phyloP scores from a whole-genome alignment of 2,113 vertebrate genomes.

The Pseudorhombus dupliciocellatus region DNA sequence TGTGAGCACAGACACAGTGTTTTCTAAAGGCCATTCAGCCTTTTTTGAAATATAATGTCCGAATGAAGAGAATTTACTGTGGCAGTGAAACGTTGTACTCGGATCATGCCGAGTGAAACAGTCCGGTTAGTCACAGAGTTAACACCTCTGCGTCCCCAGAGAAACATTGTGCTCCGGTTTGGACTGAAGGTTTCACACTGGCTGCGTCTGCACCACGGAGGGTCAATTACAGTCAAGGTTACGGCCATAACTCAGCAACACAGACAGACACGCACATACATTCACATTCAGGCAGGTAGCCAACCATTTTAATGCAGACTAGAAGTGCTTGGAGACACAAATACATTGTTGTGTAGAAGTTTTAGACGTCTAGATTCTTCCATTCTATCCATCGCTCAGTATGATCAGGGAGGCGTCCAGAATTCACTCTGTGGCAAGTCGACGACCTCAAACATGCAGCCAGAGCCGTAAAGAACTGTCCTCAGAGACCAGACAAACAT shows the following conservation, averaged over 20 bases:
- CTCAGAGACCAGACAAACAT: neutral
- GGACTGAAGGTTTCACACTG: conserved; percentile 30
- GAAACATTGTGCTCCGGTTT: conserved; percentile 34
- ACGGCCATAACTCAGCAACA: conserved; percentile 27
- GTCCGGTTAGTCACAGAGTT: conserved; percentile 54
- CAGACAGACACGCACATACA: conserved; percentile 1
- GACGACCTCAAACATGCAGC: neutral
- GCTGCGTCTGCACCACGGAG: conserved; percentile 30
- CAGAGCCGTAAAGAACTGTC: neutral
- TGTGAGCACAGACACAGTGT: neutral
- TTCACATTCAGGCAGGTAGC: neutral
- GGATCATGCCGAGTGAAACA: conserved; percentile 54
- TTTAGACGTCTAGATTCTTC: neutral
- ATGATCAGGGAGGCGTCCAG: neutral
- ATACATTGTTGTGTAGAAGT: neutral
- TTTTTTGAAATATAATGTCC: conserved; percentile 30
- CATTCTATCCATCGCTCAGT: neutral
- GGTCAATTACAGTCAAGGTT: conserved; percentile 42
- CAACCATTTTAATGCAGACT: conserved; percentile 10
- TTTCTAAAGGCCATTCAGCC: conserved; percentile 20
- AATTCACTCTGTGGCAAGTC: neutral
- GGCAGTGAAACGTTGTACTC: conserved; percentile 34
- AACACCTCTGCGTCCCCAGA: conserved; percentile 51
- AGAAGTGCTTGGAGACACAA: conserved; percentile 1
- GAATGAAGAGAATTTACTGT: conserved; percentile 55